These are phyloP conservation scores for Melinaea marsaeus DNA, from an alignment of 2,888 invertebrate genomes.

Conservation along the genomic window DNA sequence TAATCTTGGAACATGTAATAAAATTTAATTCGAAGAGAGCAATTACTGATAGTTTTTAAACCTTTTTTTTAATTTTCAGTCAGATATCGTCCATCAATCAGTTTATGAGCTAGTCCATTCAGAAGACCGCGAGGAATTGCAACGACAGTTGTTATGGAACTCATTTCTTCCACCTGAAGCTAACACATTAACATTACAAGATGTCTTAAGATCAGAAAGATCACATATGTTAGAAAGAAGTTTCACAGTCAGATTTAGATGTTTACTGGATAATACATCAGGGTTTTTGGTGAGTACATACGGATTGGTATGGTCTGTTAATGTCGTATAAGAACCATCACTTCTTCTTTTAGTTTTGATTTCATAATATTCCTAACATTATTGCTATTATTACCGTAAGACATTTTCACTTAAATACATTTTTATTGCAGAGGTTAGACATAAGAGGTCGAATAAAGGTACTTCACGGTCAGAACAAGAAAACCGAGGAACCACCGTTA, in stretches of 20 bases:
- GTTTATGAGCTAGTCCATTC: constrained; percentile 99
- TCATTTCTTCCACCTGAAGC: constrained; percentile 91
- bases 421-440: constrained; percentile 89
- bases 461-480: constrained; percentile 96
- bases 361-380: too few species aligned
- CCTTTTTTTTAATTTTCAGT: constrained; percentile 81
- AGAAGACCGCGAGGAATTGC: constrained; percentile 98
- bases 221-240: constrained; percentile 94
- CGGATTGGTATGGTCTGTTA: neutral
- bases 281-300: constrained; percentile 92
- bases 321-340: neutral
- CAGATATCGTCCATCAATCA: constrained; percentile 99
- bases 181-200: constrained; percentile 86
- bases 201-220: constrained; percentile 92
- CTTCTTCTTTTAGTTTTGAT: neutral
- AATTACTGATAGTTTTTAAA: neutral
- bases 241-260: constrained; percentile 99
- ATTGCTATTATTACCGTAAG: neutral
- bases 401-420: neutral
- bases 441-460: constrained; percentile 98
- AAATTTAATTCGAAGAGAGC: too few species aligned
- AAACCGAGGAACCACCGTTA: constrained; percentile 94
- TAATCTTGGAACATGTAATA: too few species aligned
- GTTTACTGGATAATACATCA: constrained; percentile 99
- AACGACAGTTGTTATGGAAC: constrained; percentile 96